Evolutionary conservation across 2,888 invertebrate genomes (phyloP), one percentile per base, ranked within the genome.

Genomic region (Agrochola litura): DNA sequence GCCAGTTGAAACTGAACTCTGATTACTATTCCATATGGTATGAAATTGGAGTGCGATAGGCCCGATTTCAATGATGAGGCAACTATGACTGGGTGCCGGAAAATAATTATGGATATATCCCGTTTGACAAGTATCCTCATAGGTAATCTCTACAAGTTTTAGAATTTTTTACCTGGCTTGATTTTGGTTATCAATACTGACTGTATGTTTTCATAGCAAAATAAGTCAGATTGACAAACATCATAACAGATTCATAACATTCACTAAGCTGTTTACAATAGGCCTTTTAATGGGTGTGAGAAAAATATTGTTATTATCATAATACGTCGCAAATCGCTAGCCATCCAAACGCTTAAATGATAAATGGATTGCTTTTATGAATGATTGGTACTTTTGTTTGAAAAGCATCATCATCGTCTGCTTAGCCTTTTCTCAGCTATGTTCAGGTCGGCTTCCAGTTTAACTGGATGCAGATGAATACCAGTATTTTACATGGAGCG

Each of bases 281-380:
- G 22, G 16, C n/a, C 25, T 14, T 37, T 4, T 52, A 6, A 60
- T 22, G 2, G 54, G 41, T 76, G 41, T 60, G 52, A 54, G 37
- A 81, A 65, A 67, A 54, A 75, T 58, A 61, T 58, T 30, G 22
- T 14, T 58, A 46, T 46, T 46, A 54, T 82, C 43, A 71, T 43
- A 78, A 74, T 60, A 60, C n/a, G 65, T 46, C 8, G 14, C 9
- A 41, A 25, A 43, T 8, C 22, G 5, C 6, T 73, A 58, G 56
- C 22, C 5, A 58, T n/a, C 5, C 16, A n/a, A 54, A 22, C 1
- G 19, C 6, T 30, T 30, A 30, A 60, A 60, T 9, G 8, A 30
- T 30, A 60, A 76, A 76, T 10, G 30, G 30, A 30, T 60, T 61
- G 41, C 22, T 49, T 5, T 25, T 63, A 74, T 16, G 0, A 60